A percentile compares a stretch with the other conserved stretches of the same genome.
Conservation (phyloP, 37 sponge, comb jelly and placozoan species). For the Axinella damicornis region DNA sequence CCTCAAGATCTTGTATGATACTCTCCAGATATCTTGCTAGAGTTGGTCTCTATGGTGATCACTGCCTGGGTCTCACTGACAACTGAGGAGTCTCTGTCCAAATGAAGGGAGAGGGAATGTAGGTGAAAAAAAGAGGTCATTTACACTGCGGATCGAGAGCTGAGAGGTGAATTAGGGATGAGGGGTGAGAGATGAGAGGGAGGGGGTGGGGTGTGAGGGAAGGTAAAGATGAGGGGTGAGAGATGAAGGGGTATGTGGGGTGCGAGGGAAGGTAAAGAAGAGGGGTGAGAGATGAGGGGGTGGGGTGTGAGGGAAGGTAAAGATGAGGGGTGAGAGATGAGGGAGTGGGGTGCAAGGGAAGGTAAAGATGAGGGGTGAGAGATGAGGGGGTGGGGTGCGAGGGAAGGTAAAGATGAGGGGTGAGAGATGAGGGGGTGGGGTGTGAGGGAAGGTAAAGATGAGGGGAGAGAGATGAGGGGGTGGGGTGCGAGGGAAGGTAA, state of each 20-base stretch:
- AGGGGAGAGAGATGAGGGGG: neutral
- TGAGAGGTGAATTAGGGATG: too few species aligned
- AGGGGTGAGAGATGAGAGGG: slow-evolving; percentile 39
- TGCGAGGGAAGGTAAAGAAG: neutral
- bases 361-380: neutral
- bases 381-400: neutral
- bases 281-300: neutral
- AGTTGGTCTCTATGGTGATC: slow-evolving; percentile 23
- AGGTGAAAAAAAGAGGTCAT: too few species aligned
- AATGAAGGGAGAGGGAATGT: slow-evolving; percentile 8
- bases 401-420: neutral
- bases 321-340: neutral
- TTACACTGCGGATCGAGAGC: too few species aligned
- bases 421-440: neutral
- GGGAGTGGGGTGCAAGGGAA: neutral
- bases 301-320: neutral
- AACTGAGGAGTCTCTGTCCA: slow-evolving; percentile 30
- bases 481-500: neutral
- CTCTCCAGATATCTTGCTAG: slow-evolving; percentile 72
- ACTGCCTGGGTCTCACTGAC: slow-evolving; percentile 44
- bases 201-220: neutral
- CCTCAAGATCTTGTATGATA: slow-evolving; percentile 53
- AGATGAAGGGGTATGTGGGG: neutral
- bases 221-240: neutral
- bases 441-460: neutral